Base-by-base conservation (phyloP, 2,888 invertebrate species). In the Scrobipalpa atriplicella region DNA sequence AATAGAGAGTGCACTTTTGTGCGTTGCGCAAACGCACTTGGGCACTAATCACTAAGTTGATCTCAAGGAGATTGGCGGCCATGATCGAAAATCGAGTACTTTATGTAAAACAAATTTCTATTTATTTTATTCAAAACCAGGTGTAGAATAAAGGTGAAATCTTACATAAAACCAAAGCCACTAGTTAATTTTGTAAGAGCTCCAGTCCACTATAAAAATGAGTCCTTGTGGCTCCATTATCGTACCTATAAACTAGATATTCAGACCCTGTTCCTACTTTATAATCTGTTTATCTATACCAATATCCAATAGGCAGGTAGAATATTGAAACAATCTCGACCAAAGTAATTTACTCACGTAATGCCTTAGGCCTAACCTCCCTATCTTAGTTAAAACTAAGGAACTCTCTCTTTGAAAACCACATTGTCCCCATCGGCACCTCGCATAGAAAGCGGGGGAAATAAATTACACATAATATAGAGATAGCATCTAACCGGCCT, bases 381-480 rank as follows among this genome's bases (percentile, higher is more conserved):
- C 11, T 58, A 58, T 38, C 29, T 36, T n/a, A 58, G 7, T 36
- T 29, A 58, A 0, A n/a, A n/a, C 58, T 58, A n/a, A 56, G 56
- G 29, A 38, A 58, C 21, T 13, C 38, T n/a, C 38, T 38, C 58
- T 58, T 38, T 36, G 38, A 38, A 58, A 7, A 13, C 29, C n/a
- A 13, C 58, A 38, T 38, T 6, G n/a, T n/a, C n/a, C 29, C 58
- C 16, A 11, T 58, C 16, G 58, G 58, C 58, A 62, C 41, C 62
- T 62, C 62, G 21, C 21, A 62, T 62, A 43, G 62, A 62, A 62
- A 62, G 41, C 19, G 10, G 19, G 41, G 62, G 13, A 39, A 62
- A 62, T 62, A 62, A 62, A 62, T 62, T 62, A 62, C 62, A 43
- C 43, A 62, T 62, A 41, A 38, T 18, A 38, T 58, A 8, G 11